Conservation (phyloP, 2,797 vertebrate genomes). For the Valencia hispanica region DNA sequence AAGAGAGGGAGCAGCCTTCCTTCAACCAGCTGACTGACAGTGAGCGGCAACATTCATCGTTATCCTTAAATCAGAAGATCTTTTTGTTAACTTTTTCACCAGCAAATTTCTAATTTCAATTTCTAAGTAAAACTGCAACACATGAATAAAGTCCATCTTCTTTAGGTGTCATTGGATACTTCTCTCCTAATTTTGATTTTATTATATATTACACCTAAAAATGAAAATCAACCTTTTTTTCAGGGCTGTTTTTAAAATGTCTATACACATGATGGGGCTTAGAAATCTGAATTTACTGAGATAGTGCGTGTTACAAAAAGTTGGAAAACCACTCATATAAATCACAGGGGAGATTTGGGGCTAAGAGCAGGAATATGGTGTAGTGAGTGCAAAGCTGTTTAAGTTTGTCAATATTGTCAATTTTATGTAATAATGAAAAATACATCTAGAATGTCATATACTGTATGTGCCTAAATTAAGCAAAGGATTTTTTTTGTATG, state of each 20-base stretch:
- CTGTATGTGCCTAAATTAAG: conserved; percentile 37
- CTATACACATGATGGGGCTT: background rate
- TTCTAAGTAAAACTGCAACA: background rate
- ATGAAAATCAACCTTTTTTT: background rate
- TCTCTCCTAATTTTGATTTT: background rate
- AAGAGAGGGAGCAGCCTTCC: background rate
- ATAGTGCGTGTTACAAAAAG: background rate
- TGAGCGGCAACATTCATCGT: background rate
- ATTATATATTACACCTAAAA: background rate
- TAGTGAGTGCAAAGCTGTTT: conserved; percentile 19
- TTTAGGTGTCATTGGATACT: background rate
- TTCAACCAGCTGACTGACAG: background rate
- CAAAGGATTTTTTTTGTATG: conserved; percentile 49
- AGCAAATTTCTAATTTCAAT: background rate
- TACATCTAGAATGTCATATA: conserved; percentile 22
- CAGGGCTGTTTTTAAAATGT: background rate
- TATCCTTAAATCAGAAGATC: background rate
- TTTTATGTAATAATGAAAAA: conserved; percentile 14
- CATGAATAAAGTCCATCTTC: background rate
- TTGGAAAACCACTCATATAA: background rate
- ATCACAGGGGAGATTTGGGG: conserved; percentile 25
- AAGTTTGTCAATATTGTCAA: conserved; percentile 30
- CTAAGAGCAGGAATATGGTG: background rate
- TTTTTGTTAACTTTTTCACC: background rate
- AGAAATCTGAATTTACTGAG: background rate